Conservation (phyloP, 2,797 vertebrate species). For the Moxostoma hubbsi region DNA sequence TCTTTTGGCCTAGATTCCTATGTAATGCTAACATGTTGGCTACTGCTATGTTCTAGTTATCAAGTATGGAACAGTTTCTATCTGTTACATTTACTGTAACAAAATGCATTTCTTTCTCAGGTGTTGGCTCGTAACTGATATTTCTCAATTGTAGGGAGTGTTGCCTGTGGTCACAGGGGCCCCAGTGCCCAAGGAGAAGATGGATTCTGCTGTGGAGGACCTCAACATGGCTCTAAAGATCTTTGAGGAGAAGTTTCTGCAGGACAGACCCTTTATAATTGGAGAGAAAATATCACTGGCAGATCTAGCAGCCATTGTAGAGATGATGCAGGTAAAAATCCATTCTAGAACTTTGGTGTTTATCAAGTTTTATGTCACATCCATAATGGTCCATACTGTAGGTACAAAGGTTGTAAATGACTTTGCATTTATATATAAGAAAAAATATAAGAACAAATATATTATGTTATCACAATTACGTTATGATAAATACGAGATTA, state of each 20-base stretch:
- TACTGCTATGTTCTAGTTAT: background rate
- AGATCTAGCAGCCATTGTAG: slow-evolving; percentile 83
- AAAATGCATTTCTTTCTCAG: background rate
- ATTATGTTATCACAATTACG: too few relatives aligned
- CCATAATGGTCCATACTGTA: too few relatives aligned
- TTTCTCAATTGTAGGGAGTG: slow-evolving; percentile 38
- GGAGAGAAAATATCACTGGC: slow-evolving; percentile 82
- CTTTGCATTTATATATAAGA: too few relatives aligned
- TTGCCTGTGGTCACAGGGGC: slow-evolving; percentile 51
- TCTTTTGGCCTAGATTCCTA: background rate
- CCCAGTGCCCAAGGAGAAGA: slow-evolving; percentile 69
- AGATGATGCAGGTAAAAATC: slow-evolving; percentile 82
- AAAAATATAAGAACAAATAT: too few relatives aligned
- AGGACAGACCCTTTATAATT: slow-evolving; percentile 79
- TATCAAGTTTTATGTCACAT: too few relatives aligned
- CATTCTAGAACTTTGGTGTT: background rate
- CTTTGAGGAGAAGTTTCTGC: slow-evolving; percentile 82
- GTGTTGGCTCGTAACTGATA: background rate
- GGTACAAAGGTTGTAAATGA: too few relatives aligned
- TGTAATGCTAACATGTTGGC: too few relatives aligned
- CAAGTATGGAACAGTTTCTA: background rate
- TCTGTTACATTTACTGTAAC: background rate
- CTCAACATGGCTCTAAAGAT: slow-evolving; percentile 70
- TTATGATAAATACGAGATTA: too few relatives aligned
- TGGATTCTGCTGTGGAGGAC: slow-evolving; percentile 70